phyloP scores from a whole-genome alignment of 64 coral and sea anemone species.

The Montipora foliosa region DNA sequence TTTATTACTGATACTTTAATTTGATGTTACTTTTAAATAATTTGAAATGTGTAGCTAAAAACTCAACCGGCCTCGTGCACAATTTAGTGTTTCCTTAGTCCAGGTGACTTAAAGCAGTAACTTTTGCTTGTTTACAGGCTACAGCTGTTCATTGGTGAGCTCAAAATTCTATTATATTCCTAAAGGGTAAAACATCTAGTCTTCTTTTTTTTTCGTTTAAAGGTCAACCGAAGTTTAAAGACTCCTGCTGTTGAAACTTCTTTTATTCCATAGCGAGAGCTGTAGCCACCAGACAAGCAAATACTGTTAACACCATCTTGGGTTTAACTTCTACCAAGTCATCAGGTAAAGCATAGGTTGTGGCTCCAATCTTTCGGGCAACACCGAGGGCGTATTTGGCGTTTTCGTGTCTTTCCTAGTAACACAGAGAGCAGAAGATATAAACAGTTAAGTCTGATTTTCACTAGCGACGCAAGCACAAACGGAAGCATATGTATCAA shows the following conservation, averaged over 20 bases:
- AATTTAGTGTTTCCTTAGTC: too few relatives aligned
- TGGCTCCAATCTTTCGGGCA: slow-evolving; percentile 96
- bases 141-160: not conserved
- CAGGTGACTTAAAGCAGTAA: too few relatives aligned
- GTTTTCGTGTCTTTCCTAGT: slow-evolving; percentile 86
- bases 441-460: too few relatives aligned
- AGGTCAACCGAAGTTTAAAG: not conserved
- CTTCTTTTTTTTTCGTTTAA: not conserved
- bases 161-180: not conserved
- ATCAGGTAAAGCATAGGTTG: slow-evolving; percentile 92
- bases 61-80: too few relatives aligned
- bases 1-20: too few relatives aligned
- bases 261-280: slow-evolving; percentile 16
- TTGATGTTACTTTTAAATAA: too few relatives aligned
- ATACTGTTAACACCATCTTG: slow-evolving; percentile 98
- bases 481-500: too few relatives aligned
- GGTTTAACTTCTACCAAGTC: slow-evolving; percentile 94
- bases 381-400: slow-evolving; percentile 90
- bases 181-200: not conserved
- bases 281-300: slow-evolving; percentile 89
- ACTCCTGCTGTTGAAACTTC: not conserved
- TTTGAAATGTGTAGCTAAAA: too few relatives aligned
- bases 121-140: not conserved
- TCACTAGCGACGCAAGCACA: too few relatives aligned
- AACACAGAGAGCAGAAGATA: not conserved